Evolutionary conservation across 2,888 invertebrate species (phyloP).

Genomic region (Lucinisca nassula): DNA sequence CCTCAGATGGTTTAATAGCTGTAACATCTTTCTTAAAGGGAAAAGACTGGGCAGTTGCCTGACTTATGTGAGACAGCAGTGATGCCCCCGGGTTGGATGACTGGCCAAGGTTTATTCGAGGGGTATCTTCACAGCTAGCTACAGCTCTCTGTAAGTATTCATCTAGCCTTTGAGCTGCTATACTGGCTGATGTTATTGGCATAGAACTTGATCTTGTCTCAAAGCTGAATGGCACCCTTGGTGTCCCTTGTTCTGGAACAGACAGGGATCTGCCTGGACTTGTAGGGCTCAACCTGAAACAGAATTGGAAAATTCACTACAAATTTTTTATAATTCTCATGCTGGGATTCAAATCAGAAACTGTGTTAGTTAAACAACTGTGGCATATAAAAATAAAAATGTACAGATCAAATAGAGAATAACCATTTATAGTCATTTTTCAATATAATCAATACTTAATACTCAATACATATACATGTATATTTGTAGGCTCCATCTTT

Average conservation of each 20-base stretch:
- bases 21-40: neutral
- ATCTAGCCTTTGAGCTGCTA: neutral
- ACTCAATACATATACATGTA: too few species aligned
- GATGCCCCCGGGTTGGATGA: neutral
- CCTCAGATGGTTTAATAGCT: neutral
- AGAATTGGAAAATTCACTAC: neutral
- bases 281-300: neutral
- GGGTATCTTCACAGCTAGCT: neutral
- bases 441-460: too few species aligned
- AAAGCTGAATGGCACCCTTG: neutral
- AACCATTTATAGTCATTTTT: too few species aligned
- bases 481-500: too few species aligned
- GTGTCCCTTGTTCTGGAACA: neutral
- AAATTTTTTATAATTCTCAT: neutral
- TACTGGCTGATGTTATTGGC: neutral
- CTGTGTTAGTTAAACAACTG: too few species aligned
- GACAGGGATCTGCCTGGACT: constrained; percentile 1
- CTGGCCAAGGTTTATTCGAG: neutral
- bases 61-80: neutral
- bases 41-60: neutral
- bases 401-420: too few species aligned
- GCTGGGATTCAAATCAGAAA: neutral
- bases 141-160: constrained; percentile 9
- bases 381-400: too few species aligned
- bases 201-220: neutral